Conservation (phyloP, 2,888 invertebrate species). For the Meteorus colon region DNA sequence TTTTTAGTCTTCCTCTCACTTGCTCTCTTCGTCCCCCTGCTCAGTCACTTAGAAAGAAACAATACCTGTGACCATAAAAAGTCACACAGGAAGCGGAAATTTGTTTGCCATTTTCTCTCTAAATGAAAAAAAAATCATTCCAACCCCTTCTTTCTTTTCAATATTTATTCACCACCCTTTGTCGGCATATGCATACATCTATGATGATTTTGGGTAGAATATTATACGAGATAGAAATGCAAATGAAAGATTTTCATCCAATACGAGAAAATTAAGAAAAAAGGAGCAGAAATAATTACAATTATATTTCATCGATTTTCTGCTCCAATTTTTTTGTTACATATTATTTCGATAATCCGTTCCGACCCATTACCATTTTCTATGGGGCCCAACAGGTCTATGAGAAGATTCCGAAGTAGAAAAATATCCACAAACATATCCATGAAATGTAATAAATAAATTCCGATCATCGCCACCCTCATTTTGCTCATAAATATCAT, state of each 20-base stretch:
- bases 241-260: neutral
- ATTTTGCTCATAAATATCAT: conserved; percentile 38
- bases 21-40: neutral
- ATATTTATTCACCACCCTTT: conserved; percentile 4
- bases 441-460: conserved; percentile 41
- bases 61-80: conserved; percentile 11
- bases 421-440: conserved; percentile 42
- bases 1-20: conserved; percentile 7
- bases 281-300: neutral
- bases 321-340: conserved; percentile 26
- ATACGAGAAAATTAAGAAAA: neutral
- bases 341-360: conserved; percentile 46
- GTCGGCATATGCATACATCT: neutral
- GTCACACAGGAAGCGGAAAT: conserved; percentile 13
- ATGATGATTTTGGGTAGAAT: neutral
- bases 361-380: conserved; percentile 50
- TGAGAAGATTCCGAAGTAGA: conserved; percentile 34
- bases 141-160: conserved; percentile 17
- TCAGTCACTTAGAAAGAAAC: neutral
- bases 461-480: conserved; percentile 42
- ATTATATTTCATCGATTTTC: conserved; percentile 16
- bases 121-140: conserved; percentile 11
- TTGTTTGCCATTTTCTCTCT: conserved; percentile 14
- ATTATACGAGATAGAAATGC: neutral
- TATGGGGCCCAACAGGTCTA: conserved; percentile 11